Percentiles rank a stretch among this genome's conserved stretches.
Conservation (phyloP, 2,797 vertebrate species). For the Uromys caudimaculatus region DNA sequence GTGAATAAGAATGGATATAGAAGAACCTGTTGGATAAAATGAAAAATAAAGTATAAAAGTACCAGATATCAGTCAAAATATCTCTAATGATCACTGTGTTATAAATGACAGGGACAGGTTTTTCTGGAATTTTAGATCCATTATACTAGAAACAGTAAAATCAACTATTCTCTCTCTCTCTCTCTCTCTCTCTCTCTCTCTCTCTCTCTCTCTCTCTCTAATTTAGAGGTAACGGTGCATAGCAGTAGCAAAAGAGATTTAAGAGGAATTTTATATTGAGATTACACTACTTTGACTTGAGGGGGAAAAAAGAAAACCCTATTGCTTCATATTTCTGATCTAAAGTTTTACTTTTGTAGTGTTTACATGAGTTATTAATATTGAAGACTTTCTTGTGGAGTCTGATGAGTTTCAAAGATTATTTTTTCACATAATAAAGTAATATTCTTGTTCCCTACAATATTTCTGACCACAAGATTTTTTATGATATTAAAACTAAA, state of each 20-base stretch:
- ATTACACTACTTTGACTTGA: background rate
- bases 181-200: too few relatives aligned
- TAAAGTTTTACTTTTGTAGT: constrained; percentile 11
- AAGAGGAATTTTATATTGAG: constrained; percentile 19
- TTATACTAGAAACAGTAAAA: background rate
- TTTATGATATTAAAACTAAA: background rate
- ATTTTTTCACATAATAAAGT: constrained; percentile 66
- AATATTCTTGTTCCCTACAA: constrained; percentile 23
- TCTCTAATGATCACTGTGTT: background rate
- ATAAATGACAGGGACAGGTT: background rate
- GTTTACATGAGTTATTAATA: constrained; percentile 59
- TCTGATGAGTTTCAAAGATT: constrained; percentile 61
- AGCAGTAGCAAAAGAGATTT: background rate
- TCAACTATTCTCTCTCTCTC: background rate
- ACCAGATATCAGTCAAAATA: background rate
- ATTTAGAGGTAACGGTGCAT: background rate
- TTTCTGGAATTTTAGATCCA: background rate
- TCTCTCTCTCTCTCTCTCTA: background rate
- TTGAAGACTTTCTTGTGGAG: constrained; percentile 2
- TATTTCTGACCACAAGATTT: constrained; percentile 58
- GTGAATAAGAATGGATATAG: background rate
- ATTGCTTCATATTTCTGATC: background rate
- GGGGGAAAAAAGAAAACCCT: background rate
- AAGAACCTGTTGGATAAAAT: background rate
- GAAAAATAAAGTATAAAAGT: background rate